These are phyloP conservation scores for Coelopa frigida DNA, from an alignment of 1,140 invertebrate species.

Conservation along the genomic window DNA sequence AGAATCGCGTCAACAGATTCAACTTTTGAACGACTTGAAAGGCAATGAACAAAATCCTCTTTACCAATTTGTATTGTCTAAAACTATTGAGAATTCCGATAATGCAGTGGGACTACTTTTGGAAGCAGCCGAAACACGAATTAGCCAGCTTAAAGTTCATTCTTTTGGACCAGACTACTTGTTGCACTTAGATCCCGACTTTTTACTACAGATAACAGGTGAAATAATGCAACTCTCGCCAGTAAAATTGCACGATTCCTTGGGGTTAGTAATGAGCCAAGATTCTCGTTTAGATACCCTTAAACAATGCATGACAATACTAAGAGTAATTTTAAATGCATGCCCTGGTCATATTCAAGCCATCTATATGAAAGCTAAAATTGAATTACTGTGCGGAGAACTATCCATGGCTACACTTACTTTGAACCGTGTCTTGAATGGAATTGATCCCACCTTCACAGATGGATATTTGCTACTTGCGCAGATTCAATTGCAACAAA, in stretches of 20 bases:
- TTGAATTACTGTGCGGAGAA: constrained; percentile 74
- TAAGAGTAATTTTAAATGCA: constrained; percentile 66
- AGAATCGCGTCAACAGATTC: constrained; percentile 75
- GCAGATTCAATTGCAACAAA: constrained; percentile 70
- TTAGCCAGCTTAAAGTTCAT: constrained; percentile 53
- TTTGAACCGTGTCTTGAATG: constrained; percentile 66
- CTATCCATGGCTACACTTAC: constrained; percentile 55
- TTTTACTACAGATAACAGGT: constrained; percentile 70
- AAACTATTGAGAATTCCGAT: constrained; percentile 52
- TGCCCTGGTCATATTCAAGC: constrained; percentile 75
- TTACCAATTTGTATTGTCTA: constrained; percentile 62
- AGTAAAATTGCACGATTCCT: constrained; percentile 50
- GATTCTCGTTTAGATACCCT: constrained; percentile 45
- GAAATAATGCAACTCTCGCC: constrained; percentile 72
- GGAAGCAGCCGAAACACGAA: constrained; percentile 63
- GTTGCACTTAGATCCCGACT: constrained; percentile 72
- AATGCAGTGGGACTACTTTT: constrained; percentile 59
- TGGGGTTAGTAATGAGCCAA: constrained; percentile 44
- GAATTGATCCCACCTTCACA: constrained; percentile 66
- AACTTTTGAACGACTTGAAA: constrained; percentile 78
- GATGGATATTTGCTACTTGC: constrained; percentile 83
- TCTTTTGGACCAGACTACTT: constrained; percentile 72
- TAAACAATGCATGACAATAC: constrained; percentile 53
- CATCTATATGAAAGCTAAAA: constrained; percentile 67
- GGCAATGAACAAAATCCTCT: constrained; percentile 53